Conservation (phyloP, 2,113 vertebrate genomes). For the Pao palembangensis region DNA sequence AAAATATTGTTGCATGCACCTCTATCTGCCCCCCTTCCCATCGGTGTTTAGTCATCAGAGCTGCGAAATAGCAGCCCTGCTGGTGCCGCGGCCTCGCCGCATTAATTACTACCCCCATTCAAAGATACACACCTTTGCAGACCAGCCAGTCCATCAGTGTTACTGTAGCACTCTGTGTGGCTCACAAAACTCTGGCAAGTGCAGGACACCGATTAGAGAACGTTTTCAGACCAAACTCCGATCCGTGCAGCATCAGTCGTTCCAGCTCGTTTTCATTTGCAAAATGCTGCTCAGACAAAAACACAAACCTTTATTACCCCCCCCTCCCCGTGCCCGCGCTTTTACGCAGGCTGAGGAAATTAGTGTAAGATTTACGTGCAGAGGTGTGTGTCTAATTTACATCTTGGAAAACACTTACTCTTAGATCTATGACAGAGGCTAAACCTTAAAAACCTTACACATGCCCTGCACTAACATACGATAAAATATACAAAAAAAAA, state of each 20-base stretch:
- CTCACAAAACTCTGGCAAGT: slow-evolving; percentile 63
- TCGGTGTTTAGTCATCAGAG: slow-evolving; percentile 86
- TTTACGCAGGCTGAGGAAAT: slow-evolving; percentile 76
- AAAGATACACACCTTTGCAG: slow-evolving; percentile 93
- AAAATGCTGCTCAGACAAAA: slow-evolving; percentile 61
- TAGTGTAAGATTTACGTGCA: slow-evolving; percentile 80
- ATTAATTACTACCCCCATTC: slow-evolving; percentile 92
- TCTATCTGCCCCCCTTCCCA: slow-evolving; percentile 53
- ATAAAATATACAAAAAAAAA: not conserved
- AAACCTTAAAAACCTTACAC: not conserved
- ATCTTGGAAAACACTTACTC: slow-evolving; percentile 69
- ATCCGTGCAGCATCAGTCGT: slow-evolving; percentile 41
- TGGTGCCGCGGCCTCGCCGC: slow-evolving; percentile 80
- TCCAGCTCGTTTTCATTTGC: no score
- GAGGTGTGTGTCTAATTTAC: slow-evolving; percentile 80
- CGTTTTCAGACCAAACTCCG: slow-evolving; percentile 61
- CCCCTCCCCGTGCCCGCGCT: slow-evolving; percentile 64
- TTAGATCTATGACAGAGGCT: slow-evolving; percentile 71
- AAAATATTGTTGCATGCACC: slow-evolving; percentile 85
- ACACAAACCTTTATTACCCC: slow-evolving; percentile 65
- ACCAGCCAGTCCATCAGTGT: slow-evolving; percentile 86
- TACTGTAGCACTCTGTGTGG: slow-evolving; percentile 68
- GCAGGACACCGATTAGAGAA: no score
- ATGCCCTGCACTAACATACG: slow-evolving; percentile 5
- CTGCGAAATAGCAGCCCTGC: slow-evolving; percentile 81